These are phyloP conservation scores for Chironomus tepperi DNA, from an alignment of 1,140 invertebrate species.

Conservation along the genomic window DNA sequence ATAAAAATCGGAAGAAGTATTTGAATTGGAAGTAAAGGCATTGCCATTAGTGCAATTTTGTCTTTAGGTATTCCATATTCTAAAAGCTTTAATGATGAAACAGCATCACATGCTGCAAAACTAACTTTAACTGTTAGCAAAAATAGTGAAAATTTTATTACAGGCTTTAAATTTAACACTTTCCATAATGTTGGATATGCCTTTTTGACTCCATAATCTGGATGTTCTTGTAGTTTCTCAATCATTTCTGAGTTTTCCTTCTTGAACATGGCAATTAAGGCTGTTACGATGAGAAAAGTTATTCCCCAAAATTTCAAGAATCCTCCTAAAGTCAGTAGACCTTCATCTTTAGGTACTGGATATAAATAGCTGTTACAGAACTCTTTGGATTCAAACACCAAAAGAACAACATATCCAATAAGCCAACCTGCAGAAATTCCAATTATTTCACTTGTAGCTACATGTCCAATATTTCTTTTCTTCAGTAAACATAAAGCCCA, in stretches of 20 bases:
- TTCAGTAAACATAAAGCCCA: slow-evolving; percentile 97
- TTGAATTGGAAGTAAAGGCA: slow-evolving; percentile 86
- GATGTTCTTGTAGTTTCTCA: slow-evolving; percentile 33
- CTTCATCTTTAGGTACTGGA: slow-evolving; percentile 50
- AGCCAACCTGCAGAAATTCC: slow-evolving; percentile 95
- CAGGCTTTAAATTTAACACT: slow-evolving; percentile 71
- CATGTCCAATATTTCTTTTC: slow-evolving; percentile 87
- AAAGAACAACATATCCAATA: slow-evolving; percentile 87
- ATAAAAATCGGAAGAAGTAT: slow-evolving; percentile 69
- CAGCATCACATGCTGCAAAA: slow-evolving; percentile 83
- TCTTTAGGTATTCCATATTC: slow-evolving; percentile 90
- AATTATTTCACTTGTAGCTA: slow-evolving; percentile 92
- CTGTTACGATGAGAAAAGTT: slow-evolving; percentile 79
- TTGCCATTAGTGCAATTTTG: slow-evolving; percentile 75
- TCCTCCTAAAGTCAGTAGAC: slow-evolving; percentile 71
- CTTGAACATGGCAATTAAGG: slow-evolving; percentile 78
- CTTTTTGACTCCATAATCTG: slow-evolving; percentile 49
- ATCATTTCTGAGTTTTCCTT: slow-evolving; percentile 48
- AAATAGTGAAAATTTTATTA: slow-evolving; percentile 65
- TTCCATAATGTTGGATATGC: slow-evolving; percentile 73
- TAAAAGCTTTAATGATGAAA: slow-evolving; percentile 84
- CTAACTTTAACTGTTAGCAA: slow-evolving; percentile 81
- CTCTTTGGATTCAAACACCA: slow-evolving; percentile 85
- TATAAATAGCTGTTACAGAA: slow-evolving; percentile 90
- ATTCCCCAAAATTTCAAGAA: slow-evolving; percentile 91